These are phyloP conservation scores for Napeogenes inachia DNA, from an alignment of 2,888 invertebrate species.

Conservation along the genomic window DNA sequence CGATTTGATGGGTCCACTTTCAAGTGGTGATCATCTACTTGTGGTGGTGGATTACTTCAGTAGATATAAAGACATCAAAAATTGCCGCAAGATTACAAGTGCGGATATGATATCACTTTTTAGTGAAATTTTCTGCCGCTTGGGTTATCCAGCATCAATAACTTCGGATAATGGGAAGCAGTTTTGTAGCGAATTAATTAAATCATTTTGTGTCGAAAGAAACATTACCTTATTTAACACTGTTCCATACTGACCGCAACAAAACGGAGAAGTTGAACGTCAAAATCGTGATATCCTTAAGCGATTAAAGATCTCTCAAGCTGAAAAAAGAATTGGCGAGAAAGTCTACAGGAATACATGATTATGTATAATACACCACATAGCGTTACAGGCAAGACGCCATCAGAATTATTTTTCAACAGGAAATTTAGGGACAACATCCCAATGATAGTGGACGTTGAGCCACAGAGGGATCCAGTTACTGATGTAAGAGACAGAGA, in stretches of 20 bases:
- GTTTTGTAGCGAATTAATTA: background rate
- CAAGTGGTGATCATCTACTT: slow-evolving; percentile 30
- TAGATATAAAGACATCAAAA: slow-evolving; percentile 32
- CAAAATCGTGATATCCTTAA: slow-evolving; percentile 1
- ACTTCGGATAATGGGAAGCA: background rate
- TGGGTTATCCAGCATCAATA: background rate
- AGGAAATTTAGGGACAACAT: slow-evolving; percentile 36
- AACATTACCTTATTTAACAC: background rate
- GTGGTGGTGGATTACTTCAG: slow-evolving; percentile 34
- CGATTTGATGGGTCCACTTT: slow-evolving; percentile 32
- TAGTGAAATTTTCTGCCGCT: slow-evolving; percentile 20
- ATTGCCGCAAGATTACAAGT: slow-evolving; percentile 22
- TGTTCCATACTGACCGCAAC: background rate
- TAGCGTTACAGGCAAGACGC: slow-evolving; percentile 34
- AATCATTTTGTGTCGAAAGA: background rate
- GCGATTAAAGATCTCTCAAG: slow-evolving; percentile 6
- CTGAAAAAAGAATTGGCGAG: slow-evolving; percentile 8
- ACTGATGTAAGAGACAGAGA: slow-evolving; percentile 25
- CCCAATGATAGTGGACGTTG: slow-evolving; percentile 27
- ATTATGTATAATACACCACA: slow-evolving; percentile 16
- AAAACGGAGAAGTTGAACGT: background rate
- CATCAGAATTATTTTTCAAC: slow-evolving; percentile 33
- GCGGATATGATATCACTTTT: slow-evolving; percentile 25
- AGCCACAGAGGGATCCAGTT: slow-evolving; percentile 15
- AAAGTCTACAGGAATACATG: slow-evolving; percentile 4